These are phyloP conservation scores for Petrocephalus schoutedeni DNA, from an alignment of 2,797 vertebrate genomes.

Conservation along the genomic window DNA sequence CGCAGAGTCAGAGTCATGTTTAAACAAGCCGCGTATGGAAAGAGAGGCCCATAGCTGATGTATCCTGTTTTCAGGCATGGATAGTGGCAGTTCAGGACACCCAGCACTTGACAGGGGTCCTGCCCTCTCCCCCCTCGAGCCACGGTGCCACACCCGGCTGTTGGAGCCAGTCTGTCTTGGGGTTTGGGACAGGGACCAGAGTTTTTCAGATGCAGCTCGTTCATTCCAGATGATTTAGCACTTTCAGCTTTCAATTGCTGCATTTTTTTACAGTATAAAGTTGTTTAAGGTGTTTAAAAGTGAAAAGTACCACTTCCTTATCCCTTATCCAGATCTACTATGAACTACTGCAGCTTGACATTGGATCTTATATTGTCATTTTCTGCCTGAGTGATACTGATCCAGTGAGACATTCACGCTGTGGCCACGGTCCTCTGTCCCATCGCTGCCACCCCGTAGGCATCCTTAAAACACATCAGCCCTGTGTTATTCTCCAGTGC, in stretches of 20 bases:
- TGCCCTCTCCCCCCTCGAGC: no score
- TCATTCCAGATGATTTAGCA: not conserved
- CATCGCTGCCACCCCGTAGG: not conserved
- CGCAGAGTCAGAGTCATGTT: constrained; percentile 3
- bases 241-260: not conserved
- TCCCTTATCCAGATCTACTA: not conserved
- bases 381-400: not conserved
- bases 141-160: no score
- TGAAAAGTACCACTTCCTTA: not conserved
- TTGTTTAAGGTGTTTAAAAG: no score
- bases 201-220: not conserved
- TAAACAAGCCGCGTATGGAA: constrained; percentile 11
- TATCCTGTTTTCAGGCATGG: constrained; percentile 36
- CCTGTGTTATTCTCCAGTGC: not conserved
- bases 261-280: no score
- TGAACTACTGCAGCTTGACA: not conserved
- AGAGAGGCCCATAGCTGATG: constrained; percentile 1
- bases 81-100: not conserved
- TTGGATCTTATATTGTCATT: not conserved
- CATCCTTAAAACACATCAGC: not conserved
- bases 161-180: no score
- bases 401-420: not conserved
- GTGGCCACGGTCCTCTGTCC: not conserved
- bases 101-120: constrained; percentile 27
- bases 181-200: not conserved